Conservation (phyloP, 1,140 invertebrate genomes). For the Bradynema listronoti region DNA sequence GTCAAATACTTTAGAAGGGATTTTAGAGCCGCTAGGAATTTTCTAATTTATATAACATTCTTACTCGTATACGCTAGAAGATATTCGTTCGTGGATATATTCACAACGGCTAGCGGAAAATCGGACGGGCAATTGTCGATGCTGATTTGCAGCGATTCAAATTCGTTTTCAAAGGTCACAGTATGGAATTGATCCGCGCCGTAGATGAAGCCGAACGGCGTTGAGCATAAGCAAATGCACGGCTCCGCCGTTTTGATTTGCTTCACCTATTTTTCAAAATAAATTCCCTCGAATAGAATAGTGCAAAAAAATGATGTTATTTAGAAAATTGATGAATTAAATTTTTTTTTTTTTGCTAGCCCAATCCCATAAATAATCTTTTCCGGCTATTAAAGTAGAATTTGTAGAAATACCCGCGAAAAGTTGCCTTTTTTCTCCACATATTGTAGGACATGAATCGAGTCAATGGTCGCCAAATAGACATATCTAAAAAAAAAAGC, state of each 20-base stretch:
- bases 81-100: constrained; percentile 30
- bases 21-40: no score
- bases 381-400: no score
- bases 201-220: constrained; percentile 24
- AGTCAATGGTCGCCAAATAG: constrained; percentile 29
- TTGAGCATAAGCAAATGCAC: constrained; percentile 26
- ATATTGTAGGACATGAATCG: constrained; percentile 29
- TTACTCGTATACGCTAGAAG: constrained; percentile 29
- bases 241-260: constrained; percentile 31
- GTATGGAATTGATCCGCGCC: constrained; percentile 30
- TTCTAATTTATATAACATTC: no score
- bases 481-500: constrained; percentile 21
- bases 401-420: neutral
- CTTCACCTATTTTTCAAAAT: no score
- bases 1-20: no score
- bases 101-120: constrained; percentile 26
- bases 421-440: constrained; percentile 24
- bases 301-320: no score
- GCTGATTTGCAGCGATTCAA: constrained; percentile 7
- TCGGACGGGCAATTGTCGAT: constrained; percentile 32
- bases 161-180: constrained; percentile 14
- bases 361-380: no score
- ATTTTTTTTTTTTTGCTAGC: no score
- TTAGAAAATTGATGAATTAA: no score
- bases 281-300: no score